These are phyloP conservation scores for Apis laboriosa DNA, from an alignment of 1,140 invertebrate genomes.

Conservation along the genomic window DNA sequence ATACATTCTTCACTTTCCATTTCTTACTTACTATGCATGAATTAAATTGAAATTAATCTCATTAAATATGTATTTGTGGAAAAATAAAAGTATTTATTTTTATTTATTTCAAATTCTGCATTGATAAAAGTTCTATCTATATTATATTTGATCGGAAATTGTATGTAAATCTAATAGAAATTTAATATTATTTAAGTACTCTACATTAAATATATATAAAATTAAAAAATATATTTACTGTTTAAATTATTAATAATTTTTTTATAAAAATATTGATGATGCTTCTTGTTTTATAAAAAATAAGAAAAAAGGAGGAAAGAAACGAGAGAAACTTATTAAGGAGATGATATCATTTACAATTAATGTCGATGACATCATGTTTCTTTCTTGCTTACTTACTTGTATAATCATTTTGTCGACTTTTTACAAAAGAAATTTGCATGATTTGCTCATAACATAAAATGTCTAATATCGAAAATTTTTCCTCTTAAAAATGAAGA, in stretches of 20 bases:
- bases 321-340: not conserved
- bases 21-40: no score
- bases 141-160: no score
- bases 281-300: not conserved
- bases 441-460: not conserved
- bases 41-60: no score
- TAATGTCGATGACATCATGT: slow-evolving; percentile 38
- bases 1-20: no score
- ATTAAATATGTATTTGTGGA: no score
- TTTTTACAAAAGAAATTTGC: slow-evolving; percentile 7
- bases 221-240: no score
- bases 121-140: no score
- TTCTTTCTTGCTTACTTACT: slow-evolving; percentile 17
- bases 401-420: not conserved
- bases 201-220: no score
- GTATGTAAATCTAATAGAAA: no score
- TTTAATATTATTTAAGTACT: no score
- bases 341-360: slow-evolving; percentile 48
- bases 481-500: not conserved
- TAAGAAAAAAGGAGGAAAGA: not conserved
- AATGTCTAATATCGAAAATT: not conserved
- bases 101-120: no score
- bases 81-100: no score
- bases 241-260: not conserved
- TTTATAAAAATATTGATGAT: not conserved